Base-by-base conservation (phyloP, 2,888 invertebrate genomes). In the Temnothorax unifasciatus region DNA sequence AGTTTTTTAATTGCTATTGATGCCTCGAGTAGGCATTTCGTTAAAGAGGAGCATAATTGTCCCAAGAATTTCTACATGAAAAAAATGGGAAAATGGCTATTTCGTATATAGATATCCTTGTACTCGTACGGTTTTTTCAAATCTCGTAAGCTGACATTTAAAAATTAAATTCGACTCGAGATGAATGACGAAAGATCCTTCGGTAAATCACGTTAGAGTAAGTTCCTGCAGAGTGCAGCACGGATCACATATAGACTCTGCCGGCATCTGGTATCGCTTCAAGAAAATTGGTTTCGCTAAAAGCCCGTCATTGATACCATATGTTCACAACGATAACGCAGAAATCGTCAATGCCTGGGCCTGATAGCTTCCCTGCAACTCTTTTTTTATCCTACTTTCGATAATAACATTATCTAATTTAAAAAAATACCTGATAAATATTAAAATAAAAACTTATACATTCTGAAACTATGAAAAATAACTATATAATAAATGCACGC, bases 211-310 rank as follows among this genome's bases (percentile, higher is more conserved):
- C 34, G 88, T 89, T 89, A 21, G 69, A 15, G 47, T 29, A 54
- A 86, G 79, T 82, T 85, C 89, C 91, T 86, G 75, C 76, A 92
- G 92, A 92, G 89, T 76, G 92, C 92, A 91, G 92, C 92, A 92
- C 92, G 44, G 61, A 86, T 71, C 86, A 50, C 29, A 57, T 64
- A 41, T 79, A 73, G 89, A 88, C 90, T 87, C 87, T 91, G 85
- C 91, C 90, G 92, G 90, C 92, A 92, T 89, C 92, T 92, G 88
- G 89, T 88, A 89, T 84, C 74, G 84, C 71, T 86, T 86, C 79
- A 66, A 85, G 83, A 87, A 88, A 88, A 89, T 90, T 82, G 71
- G 73, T 84, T 76, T 77, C 84, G 69, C 82, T 64, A 71, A 74
- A 69, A 83, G 84, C 41, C 38, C 44, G 54, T 59, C 77, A 59